Evolutionary conservation across 2,797 vertebrate species (phyloP).

Genomic region (Amblyopsis hoosieri): DNA sequence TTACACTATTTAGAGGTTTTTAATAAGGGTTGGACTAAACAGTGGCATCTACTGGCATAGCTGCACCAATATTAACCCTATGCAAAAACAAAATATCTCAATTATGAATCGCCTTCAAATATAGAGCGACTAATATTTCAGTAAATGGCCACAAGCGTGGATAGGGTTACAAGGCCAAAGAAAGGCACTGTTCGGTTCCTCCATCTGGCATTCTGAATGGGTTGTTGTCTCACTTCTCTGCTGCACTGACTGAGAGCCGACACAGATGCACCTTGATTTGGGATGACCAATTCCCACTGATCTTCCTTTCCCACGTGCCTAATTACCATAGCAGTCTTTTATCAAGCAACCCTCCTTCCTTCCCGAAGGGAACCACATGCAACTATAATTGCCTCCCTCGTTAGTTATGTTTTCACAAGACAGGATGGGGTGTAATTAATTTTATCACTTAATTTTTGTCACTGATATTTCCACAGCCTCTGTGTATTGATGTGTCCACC

Average conservation of each 20-base stretch:
- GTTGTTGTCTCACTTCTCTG: slow-evolving; percentile 46
- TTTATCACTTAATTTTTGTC: slow-evolving; percentile 86
- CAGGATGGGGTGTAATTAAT: slow-evolving; percentile 82
- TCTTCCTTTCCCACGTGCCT: slow-evolving; percentile 70
- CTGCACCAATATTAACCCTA: no score
- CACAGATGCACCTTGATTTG: slow-evolving; percentile 54
- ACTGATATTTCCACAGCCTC: slow-evolving; percentile 70
- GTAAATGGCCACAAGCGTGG: no score
- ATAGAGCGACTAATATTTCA: no score
- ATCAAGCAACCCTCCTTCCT: slow-evolving; percentile 69
- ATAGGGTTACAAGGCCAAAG: no score
- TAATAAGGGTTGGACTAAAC: no score
- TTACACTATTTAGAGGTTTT: no score
- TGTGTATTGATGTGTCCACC: slow-evolving; percentile 76
- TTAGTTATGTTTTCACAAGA: slow-evolving; percentile 85
- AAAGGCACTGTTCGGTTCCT: no score
- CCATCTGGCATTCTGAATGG: slow-evolving; percentile 5
- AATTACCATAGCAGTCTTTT: slow-evolving; percentile 75
- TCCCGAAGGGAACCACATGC: slow-evolving; percentile 78
- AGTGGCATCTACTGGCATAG: no score
- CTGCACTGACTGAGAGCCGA: slow-evolving; percentile 37
- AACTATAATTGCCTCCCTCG: slow-evolving; percentile 85
- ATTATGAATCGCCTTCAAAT: no score
- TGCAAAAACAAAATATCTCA: no score
- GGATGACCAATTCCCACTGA: slow-evolving; percentile 67